Evolutionary conservation across 2,888 invertebrate species (phyloP).

Genomic region (Athrips mouffetella): DNA sequence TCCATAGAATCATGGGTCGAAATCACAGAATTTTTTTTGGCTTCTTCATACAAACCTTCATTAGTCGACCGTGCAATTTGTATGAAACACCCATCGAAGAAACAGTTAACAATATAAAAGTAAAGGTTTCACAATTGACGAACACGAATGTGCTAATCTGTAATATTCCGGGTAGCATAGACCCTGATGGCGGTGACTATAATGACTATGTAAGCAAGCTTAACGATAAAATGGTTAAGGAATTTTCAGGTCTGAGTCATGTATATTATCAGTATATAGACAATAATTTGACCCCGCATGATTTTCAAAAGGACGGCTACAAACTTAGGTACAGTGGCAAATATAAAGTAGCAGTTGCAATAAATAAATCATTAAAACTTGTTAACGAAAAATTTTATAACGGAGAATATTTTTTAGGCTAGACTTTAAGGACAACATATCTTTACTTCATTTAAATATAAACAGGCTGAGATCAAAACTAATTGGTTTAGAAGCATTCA

Average conservation of each 20-base stretch:
- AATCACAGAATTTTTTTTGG: too few species aligned
- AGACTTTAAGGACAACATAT: neutral
- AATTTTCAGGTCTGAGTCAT: neutral
- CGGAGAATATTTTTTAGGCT: neutral
- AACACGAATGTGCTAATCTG: neutral
- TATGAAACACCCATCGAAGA: too few species aligned
- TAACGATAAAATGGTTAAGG: neutral
- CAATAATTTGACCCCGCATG: neutral
- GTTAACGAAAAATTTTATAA: slow-evolving; percentile 1
- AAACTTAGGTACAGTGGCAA: neutral
- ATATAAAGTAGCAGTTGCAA: neutral
- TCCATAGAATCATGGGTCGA: too few species aligned
- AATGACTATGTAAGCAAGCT: neutral
- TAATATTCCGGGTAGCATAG: neutral
- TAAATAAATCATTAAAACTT: neutral
- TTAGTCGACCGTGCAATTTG: too few species aligned
- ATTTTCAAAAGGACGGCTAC: neutral
- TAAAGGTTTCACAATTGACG: neutral
- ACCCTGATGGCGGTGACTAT: neutral
- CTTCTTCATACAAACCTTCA: too few species aligned
- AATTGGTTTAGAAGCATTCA: neutral
- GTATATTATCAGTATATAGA: neutral
- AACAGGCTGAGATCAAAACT: neutral
- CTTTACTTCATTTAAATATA: neutral
- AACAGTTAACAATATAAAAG: neutral